These are phyloP conservation scores for Netelia inedita DNA, from an alignment of 2,888 invertebrate species.

Conservation along the genomic window DNA sequence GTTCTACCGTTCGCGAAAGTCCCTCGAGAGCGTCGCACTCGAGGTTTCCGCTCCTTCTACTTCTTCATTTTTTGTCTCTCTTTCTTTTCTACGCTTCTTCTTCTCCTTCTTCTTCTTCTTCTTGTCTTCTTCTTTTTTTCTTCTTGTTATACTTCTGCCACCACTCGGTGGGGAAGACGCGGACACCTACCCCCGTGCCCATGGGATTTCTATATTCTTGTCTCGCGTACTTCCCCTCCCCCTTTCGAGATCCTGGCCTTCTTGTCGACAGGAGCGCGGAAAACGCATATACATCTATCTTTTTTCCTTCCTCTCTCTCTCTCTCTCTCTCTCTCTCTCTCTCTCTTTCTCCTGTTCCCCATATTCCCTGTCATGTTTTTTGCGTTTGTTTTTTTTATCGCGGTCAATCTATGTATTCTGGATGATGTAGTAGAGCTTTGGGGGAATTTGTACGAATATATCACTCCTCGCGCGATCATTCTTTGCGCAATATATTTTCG, in stretches of 20 bases:
- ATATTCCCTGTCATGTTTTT: conserved; percentile 31
- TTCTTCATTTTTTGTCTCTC: conserved; percentile 9
- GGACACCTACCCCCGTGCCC: conserved; percentile 29
- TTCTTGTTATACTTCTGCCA: not conserved
- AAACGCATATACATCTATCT: conserved; percentile 39
- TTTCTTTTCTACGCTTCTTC: not conserved
- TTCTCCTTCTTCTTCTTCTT: conserved; percentile 7
- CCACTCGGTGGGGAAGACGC: not conserved
- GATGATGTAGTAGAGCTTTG: conserved; percentile 40
- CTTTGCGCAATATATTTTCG: conserved; percentile 26
- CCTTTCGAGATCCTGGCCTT: not conserved
- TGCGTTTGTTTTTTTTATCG: conserved; percentile 37
- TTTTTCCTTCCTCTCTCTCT: conserved; percentile 17
- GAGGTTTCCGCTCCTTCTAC: conserved; percentile 39
- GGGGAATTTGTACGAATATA: conserved; percentile 58
- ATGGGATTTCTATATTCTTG: conserved; percentile 60
- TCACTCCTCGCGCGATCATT: conserved; percentile 10
- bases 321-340: conserved; percentile 26
- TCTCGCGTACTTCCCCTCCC: not conserved
- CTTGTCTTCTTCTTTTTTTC: conserved; percentile 14
- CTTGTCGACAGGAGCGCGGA: conserved; percentile 34
- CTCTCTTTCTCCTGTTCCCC: not conserved
- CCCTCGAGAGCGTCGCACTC: conserved; percentile 63
- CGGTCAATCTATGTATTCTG: conserved; percentile 65
- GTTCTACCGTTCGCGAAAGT: conserved; percentile 59